Conservation (phyloP, 1,140 invertebrate genomes). For the Drosophila kohkoa region DNA sequence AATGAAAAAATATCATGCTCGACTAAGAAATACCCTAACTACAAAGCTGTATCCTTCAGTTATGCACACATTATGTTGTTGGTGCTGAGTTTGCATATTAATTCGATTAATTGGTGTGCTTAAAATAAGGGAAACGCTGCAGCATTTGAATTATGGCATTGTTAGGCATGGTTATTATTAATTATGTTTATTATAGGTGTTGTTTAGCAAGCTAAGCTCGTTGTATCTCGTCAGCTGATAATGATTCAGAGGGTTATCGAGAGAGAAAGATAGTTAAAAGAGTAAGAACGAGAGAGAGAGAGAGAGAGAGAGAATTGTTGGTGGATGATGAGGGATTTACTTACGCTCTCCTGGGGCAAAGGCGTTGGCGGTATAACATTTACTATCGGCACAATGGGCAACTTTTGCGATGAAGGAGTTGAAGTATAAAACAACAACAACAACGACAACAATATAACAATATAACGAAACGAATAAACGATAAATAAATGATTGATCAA, state of each 20-base stretch:
- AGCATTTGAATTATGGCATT: slow-evolving; percentile 31
- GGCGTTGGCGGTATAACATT: slow-evolving; percentile 77
- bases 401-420: slow-evolving; percentile 72
- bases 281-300: slow-evolving; percentile 17
- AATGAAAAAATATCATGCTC: background rate
- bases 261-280: slow-evolving; percentile 17
- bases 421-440: slow-evolving; percentile 57
- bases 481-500: slow-evolving; percentile 61
- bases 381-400: slow-evolving; percentile 79
- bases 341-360: slow-evolving; percentile 79
- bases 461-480: slow-evolving; percentile 59
- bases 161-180: slow-evolving; percentile 24
- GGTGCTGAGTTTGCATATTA: slow-evolving; percentile 11
- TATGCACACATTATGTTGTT: slow-evolving; percentile 5
- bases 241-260: background rate
- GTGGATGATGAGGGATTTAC: slow-evolving; percentile 56
- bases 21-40: background rate
- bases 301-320: slow-evolving; percentile 33
- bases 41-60: slow-evolving; percentile 2
- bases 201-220: slow-evolving; percentile 50
- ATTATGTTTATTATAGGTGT: slow-evolving; percentile 27
- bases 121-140: slow-evolving; percentile 23
- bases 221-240: background rate
- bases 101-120: slow-evolving; percentile 17
- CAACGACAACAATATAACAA: slow-evolving; percentile 45